Base-by-base conservation (phyloP, 2,113 vertebrate species). In the Phoenicopterus ruber region DNA sequence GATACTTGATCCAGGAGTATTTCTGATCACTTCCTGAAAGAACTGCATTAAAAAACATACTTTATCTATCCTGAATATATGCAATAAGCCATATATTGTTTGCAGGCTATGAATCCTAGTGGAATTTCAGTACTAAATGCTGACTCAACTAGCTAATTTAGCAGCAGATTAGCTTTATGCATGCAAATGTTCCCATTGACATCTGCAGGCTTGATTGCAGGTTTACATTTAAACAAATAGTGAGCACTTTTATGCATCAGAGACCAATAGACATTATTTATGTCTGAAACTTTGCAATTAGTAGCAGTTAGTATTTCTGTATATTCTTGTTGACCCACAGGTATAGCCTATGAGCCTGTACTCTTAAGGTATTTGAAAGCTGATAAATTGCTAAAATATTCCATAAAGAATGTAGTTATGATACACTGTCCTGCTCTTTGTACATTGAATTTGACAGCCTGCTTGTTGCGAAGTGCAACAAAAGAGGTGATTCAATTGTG, bases 221-320 rank as follows among this genome's bases (percentile, higher is more conserved):
- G 82, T 88, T 95, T 93, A 54, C 29, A n/a, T 88, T 92, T 86
- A 88, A 91, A 81, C 42, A 88, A 85, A 80, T 61, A 86, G 17
- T 58, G 58, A 94, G 16, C 38, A 62, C 19, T 84, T 92, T 70
- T 55, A 28, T 80, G 11, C 32, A 79, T 90, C 36, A 65, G 49
- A 85, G 57, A 55, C n/a, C 54, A 44, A 38, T 21, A 90, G n/a
- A 55, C 12, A 34, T 85, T 87, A 82, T 82, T 91, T 85, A 62
- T 72, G 28, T 69, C 79, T 86, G n/a, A 82, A 86, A 80, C 14
- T 70, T 86, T 66, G 9, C 32, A 62, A 61, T 83, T 88, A 92
- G 17, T 61, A n/a, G 46, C 49, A 57, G 44, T 44, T 82, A 29
- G 55, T 90, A 49, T 80, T 88, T 74, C 32, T 38, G 42, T 38